Conservation (phyloP, 1,140 invertebrate species). For the Elymnias hypermnestra region DNA sequence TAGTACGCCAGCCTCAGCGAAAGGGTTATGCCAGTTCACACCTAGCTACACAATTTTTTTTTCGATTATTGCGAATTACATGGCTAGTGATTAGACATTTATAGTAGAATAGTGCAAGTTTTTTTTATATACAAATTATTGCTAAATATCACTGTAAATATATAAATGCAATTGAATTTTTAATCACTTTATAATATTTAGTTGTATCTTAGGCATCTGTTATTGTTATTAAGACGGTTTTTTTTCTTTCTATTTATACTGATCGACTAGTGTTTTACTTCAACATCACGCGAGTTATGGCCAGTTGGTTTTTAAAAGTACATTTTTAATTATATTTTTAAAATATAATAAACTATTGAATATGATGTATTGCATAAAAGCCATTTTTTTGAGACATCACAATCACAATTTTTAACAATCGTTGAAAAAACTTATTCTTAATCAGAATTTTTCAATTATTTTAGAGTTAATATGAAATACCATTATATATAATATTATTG, state of each 20-base stretch:
- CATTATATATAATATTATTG: too few relatives aligned
- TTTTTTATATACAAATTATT: slow-evolving; percentile 41
- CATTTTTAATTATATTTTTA: background rate
- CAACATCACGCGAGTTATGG: slow-evolving; percentile 13
- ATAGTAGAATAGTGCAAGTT: slow-evolving; percentile 51
- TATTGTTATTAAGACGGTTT: slow-evolving; percentile 13
- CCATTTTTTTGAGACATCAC: too few relatives aligned
- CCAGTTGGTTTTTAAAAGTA: slow-evolving; percentile 4
- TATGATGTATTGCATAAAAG: too few relatives aligned
- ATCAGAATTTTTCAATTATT: too few relatives aligned
- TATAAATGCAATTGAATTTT: slow-evolving; percentile 19
- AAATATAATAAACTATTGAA: too few relatives aligned
- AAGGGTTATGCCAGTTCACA: slow-evolving; percentile 24
- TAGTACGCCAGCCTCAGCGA: too few relatives aligned
- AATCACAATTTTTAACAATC: too few relatives aligned
- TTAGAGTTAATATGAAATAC: too few relatives aligned
- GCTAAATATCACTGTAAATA: slow-evolving; percentile 23
- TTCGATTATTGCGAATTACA: slow-evolving; percentile 58
- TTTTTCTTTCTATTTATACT: slow-evolving; percentile 12
- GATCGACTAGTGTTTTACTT: slow-evolving; percentile 7
- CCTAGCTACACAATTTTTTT: slow-evolving; percentile 30
- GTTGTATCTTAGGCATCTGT: slow-evolving; percentile 15
- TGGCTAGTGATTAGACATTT: slow-evolving; percentile 73
- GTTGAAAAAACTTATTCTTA: too few relatives aligned
- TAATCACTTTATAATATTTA: slow-evolving; percentile 15